Conservation (phyloP, 2,113 vertebrate species). For the Sinocyclocheilus grahami region DNA sequence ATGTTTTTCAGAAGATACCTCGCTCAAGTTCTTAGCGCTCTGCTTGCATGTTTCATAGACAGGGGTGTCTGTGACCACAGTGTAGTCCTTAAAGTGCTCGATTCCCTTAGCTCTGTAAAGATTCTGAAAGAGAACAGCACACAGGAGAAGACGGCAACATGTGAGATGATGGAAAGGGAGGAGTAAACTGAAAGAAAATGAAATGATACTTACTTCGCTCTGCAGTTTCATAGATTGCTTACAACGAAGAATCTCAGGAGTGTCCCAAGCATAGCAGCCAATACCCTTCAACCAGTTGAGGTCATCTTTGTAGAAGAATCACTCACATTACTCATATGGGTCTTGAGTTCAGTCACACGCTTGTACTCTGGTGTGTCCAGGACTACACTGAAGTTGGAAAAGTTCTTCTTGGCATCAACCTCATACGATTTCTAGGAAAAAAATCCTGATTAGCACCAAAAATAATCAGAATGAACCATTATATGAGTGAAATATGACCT, state of each 20-base stretch:
- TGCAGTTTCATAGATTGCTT: slow-evolving; percentile 88
- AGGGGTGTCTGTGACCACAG: slow-evolving; percentile 88
- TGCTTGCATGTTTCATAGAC: slow-evolving; percentile 86
- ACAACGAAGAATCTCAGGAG: slow-evolving; percentile 93
- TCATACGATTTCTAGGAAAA: too few species aligned
- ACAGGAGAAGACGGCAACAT: not conserved
- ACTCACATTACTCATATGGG: too few species aligned
- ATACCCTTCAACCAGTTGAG: slow-evolving; percentile 94
- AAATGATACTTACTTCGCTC: slow-evolving; percentile 81
- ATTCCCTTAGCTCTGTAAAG: slow-evolving; percentile 88
- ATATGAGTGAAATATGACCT: not conserved
- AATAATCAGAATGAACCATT: not conserved
- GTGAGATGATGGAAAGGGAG: not conserved
- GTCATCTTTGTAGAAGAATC: slow-evolving; percentile 97
- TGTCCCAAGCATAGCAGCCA: slow-evolving; percentile 96
- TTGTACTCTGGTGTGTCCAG: too few species aligned
- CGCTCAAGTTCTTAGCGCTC: slow-evolving; percentile 86
- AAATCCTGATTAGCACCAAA: not conserved
- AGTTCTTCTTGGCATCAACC: too few species aligned
- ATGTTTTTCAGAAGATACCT: slow-evolving; percentile 69
- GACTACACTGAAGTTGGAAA: too few species aligned
- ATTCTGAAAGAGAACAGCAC: slow-evolving; percentile 72
- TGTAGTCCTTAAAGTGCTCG: slow-evolving; percentile 83
- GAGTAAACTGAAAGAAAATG: not conserved
- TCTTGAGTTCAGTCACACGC: too few species aligned